Evolutionary conservation across 2,888 invertebrate species (phyloP), one percentile per base, ranked within the genome.

Genomic region (Nemapogon koenigi): DNA sequence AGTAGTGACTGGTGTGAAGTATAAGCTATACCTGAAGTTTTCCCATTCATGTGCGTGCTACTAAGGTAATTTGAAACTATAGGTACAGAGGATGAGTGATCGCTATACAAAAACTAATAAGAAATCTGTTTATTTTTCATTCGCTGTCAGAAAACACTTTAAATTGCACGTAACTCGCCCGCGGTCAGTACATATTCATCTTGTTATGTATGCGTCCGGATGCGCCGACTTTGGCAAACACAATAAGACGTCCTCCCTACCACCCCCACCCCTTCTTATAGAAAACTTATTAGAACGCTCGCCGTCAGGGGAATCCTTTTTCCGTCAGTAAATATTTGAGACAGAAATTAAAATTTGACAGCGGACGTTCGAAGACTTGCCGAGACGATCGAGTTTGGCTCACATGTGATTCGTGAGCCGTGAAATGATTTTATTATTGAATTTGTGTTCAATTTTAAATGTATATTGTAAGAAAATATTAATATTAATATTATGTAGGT

Each of bases 311-410:
- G 76, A 76, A 78, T 76, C 78, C 78, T 76, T 78, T 78, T 76
- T 76, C 76, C 75, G 70, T 69, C 68, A 70, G 76, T 72, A 78
- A 78, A 78, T 78, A 76, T 78, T 78, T 78, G 78, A 78, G 68
- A 63, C 69, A 76, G 78, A 76, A 78, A 78, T 76, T 78, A 78
- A 78, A 78, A 78, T 76, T 78, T 76, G 76, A 78, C 76, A 75
- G 73, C 75, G 71, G 65, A 65, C 70, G 72, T 60, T 68, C 59
- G 57, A 60, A 25, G 33, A 40, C 14, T 36, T 19, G 18, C 62
- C 63, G 57, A 68, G 65, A 63, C 64, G 62, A 61, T 60, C 63
- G 62, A 65, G 66, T 67, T 66, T 73, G 55, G 66, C 66, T 46
- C 66, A 65, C 61, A 67, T 69, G 76, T 73, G 73, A 70, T 72